Evolutionary conservation across 2,797 vertebrate species (phyloP), one percentile per base, ranked within the genome.

Genomic region (Neomorphus geoffroyi): DNA sequence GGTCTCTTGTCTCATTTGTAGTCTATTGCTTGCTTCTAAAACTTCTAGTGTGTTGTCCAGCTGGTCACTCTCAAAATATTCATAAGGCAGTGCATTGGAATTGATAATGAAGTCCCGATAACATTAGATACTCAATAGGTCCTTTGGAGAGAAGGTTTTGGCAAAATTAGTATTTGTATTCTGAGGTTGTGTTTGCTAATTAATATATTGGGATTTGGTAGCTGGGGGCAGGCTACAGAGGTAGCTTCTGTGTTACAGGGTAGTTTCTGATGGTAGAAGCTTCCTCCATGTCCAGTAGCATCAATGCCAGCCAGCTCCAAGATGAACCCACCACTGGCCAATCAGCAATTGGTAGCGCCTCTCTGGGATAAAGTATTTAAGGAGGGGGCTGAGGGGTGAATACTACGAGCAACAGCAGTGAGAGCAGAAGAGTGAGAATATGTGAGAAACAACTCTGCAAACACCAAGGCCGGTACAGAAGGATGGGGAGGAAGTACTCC

Each of bases 281-380:
- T 48, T 37, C 26, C 15, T 7, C 41, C 7, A 16, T 19, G 13
- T n/a, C 17, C 2, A 2, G 41, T 4, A 70, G 15, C 30, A 19
- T 6, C 15, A 80, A 23, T 58, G 53, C 18, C 33, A 58, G 17
- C 22, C 1, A 1, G 17, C 33, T 57, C 62, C 33, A 23, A 39
- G 18, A n/a, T 1, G 4, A n/a, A 56, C 33, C 30, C 3, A 2
- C 30, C 2, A 2, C 26, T 58, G n/a, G 8, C 15, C 16, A 10
- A 54, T 37, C 27, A 66, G 3, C 0, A 2, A 22, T 1, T 13
- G 17, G 18, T 26, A 67, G 41, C 1, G 2, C 16, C 22, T 66
- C 33, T 66, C 27, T 24, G 35, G 2, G 35, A 75, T 48, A 37
- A 37, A 2, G 8, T 18, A 30, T 35, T 58, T 74, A 46, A 46